Evolutionary conservation across 2,113 vertebrate species (phyloP).

Genomic region (Urocitellus parryii): DNA sequence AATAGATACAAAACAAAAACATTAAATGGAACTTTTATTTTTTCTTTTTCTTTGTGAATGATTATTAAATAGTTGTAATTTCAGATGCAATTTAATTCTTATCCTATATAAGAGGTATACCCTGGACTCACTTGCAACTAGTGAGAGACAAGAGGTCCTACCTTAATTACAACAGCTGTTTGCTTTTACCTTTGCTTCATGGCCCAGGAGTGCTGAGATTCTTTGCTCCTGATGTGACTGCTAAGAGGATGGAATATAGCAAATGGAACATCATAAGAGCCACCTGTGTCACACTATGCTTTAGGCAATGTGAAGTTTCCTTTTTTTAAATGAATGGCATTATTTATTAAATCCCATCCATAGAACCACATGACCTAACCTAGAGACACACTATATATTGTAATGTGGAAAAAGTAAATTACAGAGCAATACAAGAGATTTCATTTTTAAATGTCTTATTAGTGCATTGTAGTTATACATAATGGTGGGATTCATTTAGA

Average conservation of each 20-base stretch:
- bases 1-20: background rate
- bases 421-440: too few species aligned
- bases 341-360: too few species aligned
- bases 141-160: background rate
- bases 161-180: background rate
- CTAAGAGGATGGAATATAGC: background rate
- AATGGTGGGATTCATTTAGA: too few species aligned
- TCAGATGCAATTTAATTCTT: background rate
- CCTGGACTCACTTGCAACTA: background rate
- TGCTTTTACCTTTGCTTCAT: background rate
- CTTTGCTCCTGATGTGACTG: background rate
- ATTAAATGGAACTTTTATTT: background rate
- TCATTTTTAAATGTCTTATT: too few species aligned
- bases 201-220: background rate
- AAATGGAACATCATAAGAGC: background rate
- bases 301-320: background rate
- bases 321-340: background rate
- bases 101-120: background rate
- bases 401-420: too few species aligned
- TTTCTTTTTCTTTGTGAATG: background rate
- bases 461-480: too few species aligned
- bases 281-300: background rate
- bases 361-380: too few species aligned
- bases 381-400: too few species aligned
- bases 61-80: background rate